A percentile compares a stretch with the other conserved stretches of the same genome.
These are phyloP conservation scores for Drosophila sordidula DNA, from an alignment of 2,888 invertebrate species.

Conservation along the genomic window DNA sequence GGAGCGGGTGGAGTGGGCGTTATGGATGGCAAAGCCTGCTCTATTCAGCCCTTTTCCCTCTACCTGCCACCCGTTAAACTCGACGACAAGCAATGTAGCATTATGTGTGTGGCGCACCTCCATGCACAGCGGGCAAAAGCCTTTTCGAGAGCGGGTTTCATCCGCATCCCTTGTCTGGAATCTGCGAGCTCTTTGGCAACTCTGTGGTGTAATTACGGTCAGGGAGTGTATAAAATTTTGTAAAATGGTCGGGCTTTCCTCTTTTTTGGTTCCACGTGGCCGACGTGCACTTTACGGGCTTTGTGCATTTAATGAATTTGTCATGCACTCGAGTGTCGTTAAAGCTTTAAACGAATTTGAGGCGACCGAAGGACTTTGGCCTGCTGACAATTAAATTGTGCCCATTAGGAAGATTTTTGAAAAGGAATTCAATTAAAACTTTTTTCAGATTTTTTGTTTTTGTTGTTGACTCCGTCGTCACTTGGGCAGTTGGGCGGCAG, in stretches of 20 bases:
- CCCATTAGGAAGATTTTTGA: constrained; percentile 64
- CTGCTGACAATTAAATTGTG: constrained; percentile 69
- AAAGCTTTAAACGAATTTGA: constrained; percentile 53
- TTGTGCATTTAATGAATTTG: constrained; percentile 70
- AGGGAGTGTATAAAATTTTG: constrained; percentile 61
- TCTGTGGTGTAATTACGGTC: constrained; percentile 75
- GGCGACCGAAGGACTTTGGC: constrained; percentile 18
- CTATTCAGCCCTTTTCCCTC: neutral
- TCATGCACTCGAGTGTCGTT: constrained; percentile 59
- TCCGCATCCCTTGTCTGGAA: neutral
- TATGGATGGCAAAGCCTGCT: neutral
- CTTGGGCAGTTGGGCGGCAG: constrained; percentile 3
- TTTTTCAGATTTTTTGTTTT: constrained; percentile 40
- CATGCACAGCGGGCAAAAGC: constrained; percentile 24
- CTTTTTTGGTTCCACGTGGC: constrained; percentile 18
- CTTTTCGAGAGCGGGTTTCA: neutral
- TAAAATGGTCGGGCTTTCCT: constrained; percentile 43
- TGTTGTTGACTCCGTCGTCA: constrained; percentile 9
- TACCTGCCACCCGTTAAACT: constrained; percentile 2
- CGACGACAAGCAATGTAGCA: constrained; percentile 46
- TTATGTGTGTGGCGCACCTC: constrained; percentile 57
- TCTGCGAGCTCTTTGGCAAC: constrained; percentile 27
- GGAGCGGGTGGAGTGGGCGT: neutral
- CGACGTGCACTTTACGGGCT: constrained; percentile 51
- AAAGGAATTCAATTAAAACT: constrained; percentile 78